Conservation (phyloP, 1,140 invertebrate genomes). For the Drosophila truncata region DNA sequence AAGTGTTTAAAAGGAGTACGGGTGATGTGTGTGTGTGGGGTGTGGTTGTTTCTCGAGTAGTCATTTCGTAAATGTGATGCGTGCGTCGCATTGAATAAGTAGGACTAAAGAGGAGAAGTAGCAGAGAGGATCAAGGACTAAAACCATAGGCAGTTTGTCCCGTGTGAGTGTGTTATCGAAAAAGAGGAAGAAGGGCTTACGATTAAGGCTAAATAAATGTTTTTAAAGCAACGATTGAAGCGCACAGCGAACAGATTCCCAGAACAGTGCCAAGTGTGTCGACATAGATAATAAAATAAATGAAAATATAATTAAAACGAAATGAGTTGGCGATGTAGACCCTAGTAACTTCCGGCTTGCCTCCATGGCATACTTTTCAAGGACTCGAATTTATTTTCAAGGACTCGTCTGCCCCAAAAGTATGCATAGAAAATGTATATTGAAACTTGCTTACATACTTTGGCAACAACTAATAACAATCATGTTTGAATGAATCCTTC, state of each 20-base stretch:
- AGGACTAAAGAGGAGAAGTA: constrained; percentile 37
- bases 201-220: constrained; percentile 48
- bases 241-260: constrained; percentile 50
- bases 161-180: constrained; percentile 32
- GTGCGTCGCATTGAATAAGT: constrained; percentile 64
- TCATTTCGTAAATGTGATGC: constrained; percentile 57
- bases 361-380: constrained; percentile 39
- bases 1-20: constrained; percentile 48
- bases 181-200: constrained; percentile 65
- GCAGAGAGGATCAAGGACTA: constrained; percentile 27
- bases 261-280: constrained; percentile 41
- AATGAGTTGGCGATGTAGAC: constrained; percentile 30
- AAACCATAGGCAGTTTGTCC: constrained; percentile 64
- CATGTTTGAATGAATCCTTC: background rate
- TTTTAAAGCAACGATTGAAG: constrained; percentile 50
- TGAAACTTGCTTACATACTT: constrained; percentile 4
- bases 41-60: constrained; percentile 25
- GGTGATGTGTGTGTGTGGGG: constrained; percentile 35
- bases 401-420: constrained; percentile 28
- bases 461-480: constrained; percentile 7
- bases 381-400: background rate
- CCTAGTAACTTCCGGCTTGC: constrained; percentile 20
- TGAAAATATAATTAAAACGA: constrained; percentile 12
- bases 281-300: constrained; percentile 28
- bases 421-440: constrained; percentile 17